Conservation (phyloP, 2,888 invertebrate genomes). For the Drosophila greeni region DNA sequence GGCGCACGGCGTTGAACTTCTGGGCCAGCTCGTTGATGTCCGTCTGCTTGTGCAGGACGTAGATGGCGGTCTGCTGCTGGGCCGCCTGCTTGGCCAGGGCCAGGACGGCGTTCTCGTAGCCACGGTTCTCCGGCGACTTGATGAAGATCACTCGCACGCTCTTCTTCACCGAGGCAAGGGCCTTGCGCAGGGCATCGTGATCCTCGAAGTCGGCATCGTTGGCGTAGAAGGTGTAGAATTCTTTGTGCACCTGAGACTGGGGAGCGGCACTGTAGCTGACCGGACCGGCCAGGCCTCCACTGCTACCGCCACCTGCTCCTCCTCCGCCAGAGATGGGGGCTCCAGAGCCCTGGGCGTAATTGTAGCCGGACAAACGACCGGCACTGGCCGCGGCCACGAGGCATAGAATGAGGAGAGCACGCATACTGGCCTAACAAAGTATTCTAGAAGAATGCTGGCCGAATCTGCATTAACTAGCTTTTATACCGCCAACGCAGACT, state of each 20-base stretch:
- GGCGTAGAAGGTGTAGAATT: slow-evolving; percentile 68
- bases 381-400: slow-evolving; percentile 58
- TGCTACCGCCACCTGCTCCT: slow-evolving; percentile 2
- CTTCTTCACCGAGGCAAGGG: slow-evolving; percentile 62
- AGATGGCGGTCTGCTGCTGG: slow-evolving; percentile 72
- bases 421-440: slow-evolving; percentile 54
- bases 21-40: slow-evolving; percentile 66
- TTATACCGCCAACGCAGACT: slow-evolving; percentile 68
- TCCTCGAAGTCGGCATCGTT: slow-evolving; percentile 71
- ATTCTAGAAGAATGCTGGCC: slow-evolving; percentile 62
- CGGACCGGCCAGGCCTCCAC: slow-evolving; percentile 45
- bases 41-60: slow-evolving; percentile 69
- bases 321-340: slow-evolving; percentile 21
- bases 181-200: slow-evolving; percentile 49
- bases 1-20: slow-evolving; percentile 66
- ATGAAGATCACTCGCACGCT: slow-evolving; percentile 71
- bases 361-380: slow-evolving; percentile 57
- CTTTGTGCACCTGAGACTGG: slow-evolving; percentile 62
- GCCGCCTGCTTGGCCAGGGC: slow-evolving; percentile 71
- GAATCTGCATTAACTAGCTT: slow-evolving; percentile 59
- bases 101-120: slow-evolving; percentile 67
- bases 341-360: slow-evolving; percentile 50
- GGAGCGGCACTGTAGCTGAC: slow-evolving; percentile 50
- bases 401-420: slow-evolving; percentile 57
- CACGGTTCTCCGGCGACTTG: slow-evolving; percentile 71